phyloP scores from a whole-genome alignment of 2,113 vertebrate genomes.

The Neodontobutis hainanensis region DNA sequence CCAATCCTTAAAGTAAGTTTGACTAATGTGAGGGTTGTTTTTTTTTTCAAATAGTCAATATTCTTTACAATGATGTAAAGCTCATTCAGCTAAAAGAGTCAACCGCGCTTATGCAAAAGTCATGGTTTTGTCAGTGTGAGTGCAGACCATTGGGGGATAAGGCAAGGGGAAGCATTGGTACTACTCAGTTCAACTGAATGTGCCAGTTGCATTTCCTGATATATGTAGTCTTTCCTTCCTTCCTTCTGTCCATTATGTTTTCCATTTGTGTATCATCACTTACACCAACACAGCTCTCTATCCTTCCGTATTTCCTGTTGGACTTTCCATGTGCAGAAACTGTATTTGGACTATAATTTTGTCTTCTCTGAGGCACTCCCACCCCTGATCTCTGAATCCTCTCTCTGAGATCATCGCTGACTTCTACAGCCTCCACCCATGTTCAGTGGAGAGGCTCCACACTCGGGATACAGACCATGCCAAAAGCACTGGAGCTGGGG shows the following conservation, averaged over 20 bases:
- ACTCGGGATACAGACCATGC: constrained; percentile 24
- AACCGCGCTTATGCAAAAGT: too few species aligned
- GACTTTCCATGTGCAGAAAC: background rate
- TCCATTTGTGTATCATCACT: constrained; percentile 8
- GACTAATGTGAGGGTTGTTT: too few species aligned
- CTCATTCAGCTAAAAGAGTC: too few species aligned
- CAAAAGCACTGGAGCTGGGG: constrained; percentile 34
- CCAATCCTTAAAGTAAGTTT: too few species aligned
- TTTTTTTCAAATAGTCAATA: too few species aligned
- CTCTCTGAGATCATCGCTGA: constrained; percentile 40
- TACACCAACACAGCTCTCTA: background rate
- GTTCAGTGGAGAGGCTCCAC: constrained; percentile 30
- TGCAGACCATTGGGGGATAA: too few species aligned
- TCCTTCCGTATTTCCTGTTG: background rate
- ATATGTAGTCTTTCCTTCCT: constrained; percentile 10
- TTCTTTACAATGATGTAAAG: too few species aligned
- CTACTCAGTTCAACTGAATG: too few species aligned
- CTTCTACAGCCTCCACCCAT: constrained; percentile 28
- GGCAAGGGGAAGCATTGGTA: too few species aligned
- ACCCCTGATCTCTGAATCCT: background rate
- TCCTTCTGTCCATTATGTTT: background rate
- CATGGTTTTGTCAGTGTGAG: too few species aligned
- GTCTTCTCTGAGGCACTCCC: constrained; percentile 35
- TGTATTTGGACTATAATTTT: constrained; percentile 11
- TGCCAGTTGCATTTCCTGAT: background rate